Conservation (phyloP, 2,797 vertebrate genomes). For the Sphenodon punctatus region DNA sequence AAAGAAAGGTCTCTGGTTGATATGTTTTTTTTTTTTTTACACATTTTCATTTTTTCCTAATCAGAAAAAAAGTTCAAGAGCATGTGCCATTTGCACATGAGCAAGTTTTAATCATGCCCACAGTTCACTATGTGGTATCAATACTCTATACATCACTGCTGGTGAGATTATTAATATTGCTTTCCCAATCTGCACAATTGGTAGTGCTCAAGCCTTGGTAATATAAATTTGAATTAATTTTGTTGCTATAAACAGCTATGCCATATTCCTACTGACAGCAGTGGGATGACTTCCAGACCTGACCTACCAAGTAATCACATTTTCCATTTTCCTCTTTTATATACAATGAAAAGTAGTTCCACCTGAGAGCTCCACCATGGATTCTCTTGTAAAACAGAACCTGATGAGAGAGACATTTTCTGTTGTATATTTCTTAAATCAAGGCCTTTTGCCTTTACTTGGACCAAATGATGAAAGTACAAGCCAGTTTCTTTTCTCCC, state of each 20-base stretch:
- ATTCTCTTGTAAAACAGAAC: constrained; percentile 60
- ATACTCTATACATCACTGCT: not conserved
- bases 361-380: constrained; percentile 38
- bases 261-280: constrained; percentile 49
- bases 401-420: constrained; percentile 54
- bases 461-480: constrained; percentile 53
- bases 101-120: constrained; percentile 26
- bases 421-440: constrained; percentile 49
- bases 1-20: no score
- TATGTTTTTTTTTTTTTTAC: no score
- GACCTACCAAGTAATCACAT: constrained; percentile 32
- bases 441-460: constrained; percentile 37
- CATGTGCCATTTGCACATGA: not conserved
- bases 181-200: constrained; percentile 40
- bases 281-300: constrained; percentile 46
- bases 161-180: constrained; percentile 29
- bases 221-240: constrained; percentile 64
- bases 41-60: no score
- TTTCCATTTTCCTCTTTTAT: constrained; percentile 61
- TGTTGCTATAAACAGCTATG: constrained; percentile 57
- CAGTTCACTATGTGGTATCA: constrained; percentile 3
- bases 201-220: constrained; percentile 54
- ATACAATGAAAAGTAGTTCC: constrained; percentile 54
- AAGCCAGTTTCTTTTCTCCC: constrained; percentile 31
- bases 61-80: not conserved